phyloP scores from a whole-genome alignment of 2,797 vertebrate species.

The Schizothorax lantsangensis region DNA sequence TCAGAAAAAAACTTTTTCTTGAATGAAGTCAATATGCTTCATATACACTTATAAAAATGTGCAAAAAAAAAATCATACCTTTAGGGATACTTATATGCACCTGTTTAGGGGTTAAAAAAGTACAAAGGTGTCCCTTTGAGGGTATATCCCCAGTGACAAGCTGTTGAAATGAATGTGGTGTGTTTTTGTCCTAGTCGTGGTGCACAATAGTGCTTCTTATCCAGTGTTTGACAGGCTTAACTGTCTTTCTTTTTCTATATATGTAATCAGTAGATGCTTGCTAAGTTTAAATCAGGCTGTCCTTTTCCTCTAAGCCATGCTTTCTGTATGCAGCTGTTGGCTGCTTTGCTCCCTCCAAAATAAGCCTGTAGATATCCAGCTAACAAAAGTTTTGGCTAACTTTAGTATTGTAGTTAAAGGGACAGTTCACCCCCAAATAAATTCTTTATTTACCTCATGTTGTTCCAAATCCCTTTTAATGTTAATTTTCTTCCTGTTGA shows the following conservation, averaged over 20 bases:
- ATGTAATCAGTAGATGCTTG: not conserved
- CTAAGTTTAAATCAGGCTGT: constrained; percentile 11
- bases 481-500: not conserved
- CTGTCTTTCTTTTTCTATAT: not conserved
- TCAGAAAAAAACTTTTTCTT: no score
- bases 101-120: no score
- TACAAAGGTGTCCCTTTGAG: no score
- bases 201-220: no score
- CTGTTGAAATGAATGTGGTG: no score
- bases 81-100: no score
- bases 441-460: not conserved
- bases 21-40: no score
- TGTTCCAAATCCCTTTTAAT: not conserved
- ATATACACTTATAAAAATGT: no score
- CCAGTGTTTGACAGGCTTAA: not conserved
- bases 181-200: no score
- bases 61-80: no score
- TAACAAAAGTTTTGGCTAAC: not conserved
- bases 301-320: not conserved
- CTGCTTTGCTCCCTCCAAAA: not conserved
- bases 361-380: not conserved
- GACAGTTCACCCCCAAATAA: not conserved
- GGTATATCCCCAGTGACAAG: no score
- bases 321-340: constrained; percentile 12
- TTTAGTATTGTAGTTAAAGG: not conserved